Evolutionary conservation across 2,113 vertebrate species (phyloP), one percentile per base, ranked within the genome.

Genomic region (Phalacrocorax brasilianus): DNA sequence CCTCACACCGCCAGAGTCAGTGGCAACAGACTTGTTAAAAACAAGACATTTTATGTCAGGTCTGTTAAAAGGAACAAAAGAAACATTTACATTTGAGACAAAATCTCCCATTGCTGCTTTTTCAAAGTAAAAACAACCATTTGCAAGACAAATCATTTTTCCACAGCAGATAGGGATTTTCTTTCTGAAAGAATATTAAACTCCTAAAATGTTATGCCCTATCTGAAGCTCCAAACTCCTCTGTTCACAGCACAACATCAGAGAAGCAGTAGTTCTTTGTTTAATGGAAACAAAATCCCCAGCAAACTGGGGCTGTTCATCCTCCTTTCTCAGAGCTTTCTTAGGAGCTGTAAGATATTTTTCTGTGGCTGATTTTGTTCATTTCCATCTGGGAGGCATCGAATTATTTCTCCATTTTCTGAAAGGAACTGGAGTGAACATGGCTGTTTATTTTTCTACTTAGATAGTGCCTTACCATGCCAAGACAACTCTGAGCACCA

Each of bases 401-500:
- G 22, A 96, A 94, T 95, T 96, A 88, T 96, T 97, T 95, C 95
- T 94, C 77, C 58, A 0, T 91, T 94, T 93, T 97, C 92, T 77
- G 66, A 95, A 94, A 89, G 94, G 95, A 96, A 91, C 89, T 79
- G 91, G 88, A 96, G 95, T 94, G 95, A 94, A 95, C 77, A 89
- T 91, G 92, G 95, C 87, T 97, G 95, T 96, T 97, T 97, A 96
- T 97, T 97, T 97, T 88, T 97, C 94, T 83, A 97, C 94, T 97
- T 97, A 95, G 96, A 97, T 92, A 74, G 84, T 96, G 95, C 96
- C 73, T 96, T 93, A 67, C 80, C 68, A 95, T 97, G 97, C 97
- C 96, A 97, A 97, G 96, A 97, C 96, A 97, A 97, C 97, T 97
- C 96, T 85, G 93, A 95, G 95, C 78, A 97, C 95, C 92, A 97